A percentile compares a stretch with the other conserved stretches of the same genome.
phyloP scores from a whole-genome alignment of 35 echinoderm and acorn worm genomes.

The Acanthaster planci region DNA sequence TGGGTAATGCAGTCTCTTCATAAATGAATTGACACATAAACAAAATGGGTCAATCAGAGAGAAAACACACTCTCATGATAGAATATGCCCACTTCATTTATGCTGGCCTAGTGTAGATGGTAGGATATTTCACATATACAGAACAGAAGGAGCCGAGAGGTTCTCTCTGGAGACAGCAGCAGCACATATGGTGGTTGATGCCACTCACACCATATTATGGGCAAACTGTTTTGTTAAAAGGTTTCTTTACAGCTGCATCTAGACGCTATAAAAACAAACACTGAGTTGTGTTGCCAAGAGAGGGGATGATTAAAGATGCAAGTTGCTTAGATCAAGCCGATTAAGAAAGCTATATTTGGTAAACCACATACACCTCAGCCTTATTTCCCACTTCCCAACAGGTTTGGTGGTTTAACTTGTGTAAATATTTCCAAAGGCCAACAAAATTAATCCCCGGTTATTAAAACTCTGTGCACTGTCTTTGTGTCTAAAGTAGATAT shows the following conservation, averaged over 20 bases:
- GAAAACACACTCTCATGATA: constrained; percentile 15
- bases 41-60: constrained; percentile 21
- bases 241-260: constrained; percentile 18
- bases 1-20: not conserved
- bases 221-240: constrained; percentile 9
- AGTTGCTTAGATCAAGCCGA: constrained; percentile 28
- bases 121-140: constrained; percentile 3
- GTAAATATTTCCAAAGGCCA: constrained; percentile 22
- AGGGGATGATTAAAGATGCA: constrained; percentile 27
- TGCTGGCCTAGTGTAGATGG: constrained; percentile 9
- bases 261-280: constrained; percentile 20
- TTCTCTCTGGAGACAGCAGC: not conserved
- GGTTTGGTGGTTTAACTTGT: not conserved
- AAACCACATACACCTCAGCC: not conserved
- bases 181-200: constrained; percentile 13
- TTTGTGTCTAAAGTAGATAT: not conserved
- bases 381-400: not conserved
- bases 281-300: constrained; percentile 22
- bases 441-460: not conserved
- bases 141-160: not conserved
- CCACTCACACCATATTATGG: not conserved
- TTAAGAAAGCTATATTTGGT: constrained; percentile 17
- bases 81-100: constrained; percentile 3
- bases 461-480: not conserved
- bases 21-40: constrained; percentile 1